phyloP scores from a whole-genome alignment of 2,888 invertebrate species.

The Apodemia mormo region DNA sequence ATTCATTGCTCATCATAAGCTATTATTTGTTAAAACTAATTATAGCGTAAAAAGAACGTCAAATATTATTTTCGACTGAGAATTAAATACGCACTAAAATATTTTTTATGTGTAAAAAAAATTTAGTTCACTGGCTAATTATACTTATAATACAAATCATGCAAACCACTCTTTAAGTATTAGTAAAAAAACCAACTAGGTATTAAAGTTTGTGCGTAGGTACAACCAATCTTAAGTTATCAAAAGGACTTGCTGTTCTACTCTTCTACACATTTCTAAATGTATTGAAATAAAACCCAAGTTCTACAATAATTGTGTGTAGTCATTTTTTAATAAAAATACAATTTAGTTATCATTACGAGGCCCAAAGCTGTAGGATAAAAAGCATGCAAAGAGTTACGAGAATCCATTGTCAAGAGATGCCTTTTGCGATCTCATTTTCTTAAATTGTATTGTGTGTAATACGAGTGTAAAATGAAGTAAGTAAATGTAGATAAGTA shows the following conservation, averaged over 20 bases:
- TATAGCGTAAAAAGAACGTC: too few relatives aligned
- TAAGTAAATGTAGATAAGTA: too few relatives aligned
- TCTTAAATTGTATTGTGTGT: too few relatives aligned
- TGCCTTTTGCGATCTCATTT: too few relatives aligned
- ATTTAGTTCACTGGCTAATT: too few relatives aligned
- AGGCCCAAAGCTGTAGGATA: neutral
- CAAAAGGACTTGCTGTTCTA: neutral
- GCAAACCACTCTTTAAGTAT: neutral
- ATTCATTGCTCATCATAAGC: too few relatives aligned
- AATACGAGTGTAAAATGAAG: too few relatives aligned
- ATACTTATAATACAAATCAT: neutral
- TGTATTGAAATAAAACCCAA: neutral
- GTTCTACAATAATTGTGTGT: neutral
- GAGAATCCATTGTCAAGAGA: conserved; percentile 32
- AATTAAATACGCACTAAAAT: too few relatives aligned
- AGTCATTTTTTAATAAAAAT: neutral
- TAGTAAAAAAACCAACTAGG: neutral
- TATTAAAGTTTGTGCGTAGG: neutral
- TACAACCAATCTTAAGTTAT: neutral
- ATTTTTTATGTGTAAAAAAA: too few relatives aligned
- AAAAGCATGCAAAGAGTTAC: conserved; percentile 13
- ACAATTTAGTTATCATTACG: neutral
- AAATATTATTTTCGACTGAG: too few relatives aligned
- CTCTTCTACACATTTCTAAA: neutral
- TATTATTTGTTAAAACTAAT: too few relatives aligned